Percentiles rank a stretch among this genome's conserved stretches.
phyloP scores from a whole-genome alignment of 1,140 invertebrate genomes.

The Eubasilissa regina region DNA sequence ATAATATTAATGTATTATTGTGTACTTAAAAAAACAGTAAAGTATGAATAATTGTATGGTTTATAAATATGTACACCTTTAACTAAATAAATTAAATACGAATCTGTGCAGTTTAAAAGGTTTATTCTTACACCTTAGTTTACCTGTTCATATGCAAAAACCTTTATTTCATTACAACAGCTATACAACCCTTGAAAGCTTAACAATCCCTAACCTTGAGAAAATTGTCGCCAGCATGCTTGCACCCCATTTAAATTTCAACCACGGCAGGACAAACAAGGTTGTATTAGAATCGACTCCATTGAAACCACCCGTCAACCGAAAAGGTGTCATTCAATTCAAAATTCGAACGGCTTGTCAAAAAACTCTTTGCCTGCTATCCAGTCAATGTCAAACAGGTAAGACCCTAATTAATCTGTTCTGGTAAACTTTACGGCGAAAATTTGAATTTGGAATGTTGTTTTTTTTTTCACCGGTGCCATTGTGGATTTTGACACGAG shows the following conservation, averaged over 20 bases:
- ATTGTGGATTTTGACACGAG: conserved; percentile 60
- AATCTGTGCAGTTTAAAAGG: too few species aligned
- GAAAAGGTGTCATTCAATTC: conserved; percentile 37
- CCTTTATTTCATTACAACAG: conserved; percentile 10
- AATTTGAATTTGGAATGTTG: conserved; percentile 58
- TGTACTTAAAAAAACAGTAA: too few species aligned
- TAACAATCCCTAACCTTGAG: conserved; percentile 31
- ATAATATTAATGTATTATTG: too few species aligned
- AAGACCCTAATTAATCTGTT: conserved; percentile 55
- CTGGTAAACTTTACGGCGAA: conserved; percentile 55
- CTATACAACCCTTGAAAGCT: neutral
- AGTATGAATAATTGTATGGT: too few species aligned
- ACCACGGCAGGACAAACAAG: conserved; percentile 25
- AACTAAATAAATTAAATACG: neutral
- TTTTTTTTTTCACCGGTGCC: conserved; percentile 55
- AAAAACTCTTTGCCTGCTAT: conserved; percentile 18
- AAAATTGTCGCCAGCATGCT: neutral
- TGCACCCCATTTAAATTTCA: conserved; percentile 10
- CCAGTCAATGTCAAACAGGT: conserved; percentile 57
- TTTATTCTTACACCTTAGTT: neutral
- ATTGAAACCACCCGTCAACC: conserved; percentile 18
- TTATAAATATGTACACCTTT: too few species aligned
- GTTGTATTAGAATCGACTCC: conserved; percentile 18
- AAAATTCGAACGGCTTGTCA: conserved; percentile 15
- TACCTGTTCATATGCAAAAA: conserved; percentile 29